phyloP scores from a whole-genome alignment of 2,797 vertebrate genomes.

The Myotis pilosus region DNA sequence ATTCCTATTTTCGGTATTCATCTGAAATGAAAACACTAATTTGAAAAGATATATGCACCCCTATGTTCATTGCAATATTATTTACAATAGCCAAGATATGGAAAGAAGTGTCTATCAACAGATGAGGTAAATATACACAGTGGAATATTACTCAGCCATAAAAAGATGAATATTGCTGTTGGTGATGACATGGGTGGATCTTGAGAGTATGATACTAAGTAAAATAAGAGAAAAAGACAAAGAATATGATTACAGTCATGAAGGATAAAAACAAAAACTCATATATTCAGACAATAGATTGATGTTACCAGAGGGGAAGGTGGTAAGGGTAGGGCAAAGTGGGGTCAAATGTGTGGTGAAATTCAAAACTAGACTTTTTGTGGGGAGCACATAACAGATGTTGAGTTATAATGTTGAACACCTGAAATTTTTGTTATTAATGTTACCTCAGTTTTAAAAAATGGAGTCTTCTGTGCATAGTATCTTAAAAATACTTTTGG shows the following conservation, averaged over 20 bases:
- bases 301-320: neutral
- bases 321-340: neutral
- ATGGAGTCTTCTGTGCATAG: neutral
- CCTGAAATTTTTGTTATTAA: neutral
- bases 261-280: neutral
- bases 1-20: neutral
- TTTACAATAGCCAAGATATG: neutral
- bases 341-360: neutral
- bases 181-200: neutral
- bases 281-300: neutral
- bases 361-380: neutral
- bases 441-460: neutral
- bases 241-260: neutral
- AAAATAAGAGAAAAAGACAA: neutral
- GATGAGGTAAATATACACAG: neutral
- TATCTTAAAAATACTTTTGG: neutral
- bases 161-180: neutral
- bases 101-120: neutral
- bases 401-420: neutral
- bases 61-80: neutral
- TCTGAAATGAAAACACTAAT: neutral
- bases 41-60: neutral
- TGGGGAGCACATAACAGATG: neutral
- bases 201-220: neutral
- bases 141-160: neutral